These are phyloP conservation scores for Ailurus styani DNA, from an alignment of 2,113 vertebrate genomes.

Conservation along the genomic window DNA sequence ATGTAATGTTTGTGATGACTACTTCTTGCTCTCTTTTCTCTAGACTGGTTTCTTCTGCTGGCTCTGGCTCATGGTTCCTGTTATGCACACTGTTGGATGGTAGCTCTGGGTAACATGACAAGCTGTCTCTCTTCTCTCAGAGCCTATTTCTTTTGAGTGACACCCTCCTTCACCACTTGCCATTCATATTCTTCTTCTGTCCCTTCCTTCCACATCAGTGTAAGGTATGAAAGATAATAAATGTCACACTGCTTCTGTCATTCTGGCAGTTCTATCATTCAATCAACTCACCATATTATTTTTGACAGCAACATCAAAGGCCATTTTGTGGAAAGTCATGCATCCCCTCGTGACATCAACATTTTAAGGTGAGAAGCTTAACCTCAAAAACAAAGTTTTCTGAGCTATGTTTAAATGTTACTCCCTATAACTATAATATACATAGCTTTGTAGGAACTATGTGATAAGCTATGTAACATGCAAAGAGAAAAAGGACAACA, in stretches of 20 bases:
- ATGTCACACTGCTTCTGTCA: background rate
- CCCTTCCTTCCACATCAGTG: background rate
- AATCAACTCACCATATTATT: background rate
- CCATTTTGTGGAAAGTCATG: background rate
- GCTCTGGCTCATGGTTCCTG: background rate
- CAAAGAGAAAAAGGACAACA: conserved; percentile 11
- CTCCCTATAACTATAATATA: background rate
- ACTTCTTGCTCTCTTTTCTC: background rate
- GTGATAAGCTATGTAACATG: background rate
- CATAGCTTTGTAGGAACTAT: background rate
- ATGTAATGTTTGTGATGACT: background rate
- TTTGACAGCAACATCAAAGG: background rate
- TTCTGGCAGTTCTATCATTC: background rate
- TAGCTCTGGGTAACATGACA: background rate
- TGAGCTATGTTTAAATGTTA: background rate
- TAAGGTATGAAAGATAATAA: background rate
- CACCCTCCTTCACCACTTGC: background rate
- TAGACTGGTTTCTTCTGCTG: background rate
- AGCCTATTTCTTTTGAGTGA: too few relatives aligned
- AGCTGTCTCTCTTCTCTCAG: background rate
- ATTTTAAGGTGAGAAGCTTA: background rate
- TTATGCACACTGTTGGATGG: too few relatives aligned
- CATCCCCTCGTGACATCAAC: background rate
- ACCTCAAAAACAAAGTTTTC: background rate
- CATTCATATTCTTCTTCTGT: too few relatives aligned